These are phyloP conservation scores for Neodon shergylaensis DNA, from an alignment of 2,113 vertebrate species.

Conservation along the genomic window DNA sequence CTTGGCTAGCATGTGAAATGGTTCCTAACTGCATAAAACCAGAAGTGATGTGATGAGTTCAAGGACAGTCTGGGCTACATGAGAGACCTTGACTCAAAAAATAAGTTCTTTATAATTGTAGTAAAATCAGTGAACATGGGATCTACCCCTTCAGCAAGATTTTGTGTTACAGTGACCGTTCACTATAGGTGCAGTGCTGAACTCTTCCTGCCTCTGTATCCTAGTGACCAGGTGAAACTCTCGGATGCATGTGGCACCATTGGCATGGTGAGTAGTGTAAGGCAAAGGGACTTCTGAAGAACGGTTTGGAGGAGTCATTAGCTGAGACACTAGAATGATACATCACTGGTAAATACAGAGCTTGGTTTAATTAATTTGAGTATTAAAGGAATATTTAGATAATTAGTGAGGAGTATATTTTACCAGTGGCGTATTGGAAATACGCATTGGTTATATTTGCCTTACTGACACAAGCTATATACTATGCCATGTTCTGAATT, in stretches of 20 bases:
- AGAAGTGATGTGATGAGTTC: background rate
- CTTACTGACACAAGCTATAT: background rate
- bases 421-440: background rate
- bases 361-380: background rate
- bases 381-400: slow-evolving; percentile 33
- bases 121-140: background rate
- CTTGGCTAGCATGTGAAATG: background rate
- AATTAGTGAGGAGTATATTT: background rate
- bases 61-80: background rate
- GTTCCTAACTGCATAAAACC: background rate
- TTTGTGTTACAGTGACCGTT: background rate
- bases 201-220: background rate
- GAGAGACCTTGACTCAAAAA: background rate
- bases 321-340: background rate
- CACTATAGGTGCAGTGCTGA: background rate
- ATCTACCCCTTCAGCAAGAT: background rate
- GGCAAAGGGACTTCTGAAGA: background rate
- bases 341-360: background rate
- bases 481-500: background rate
- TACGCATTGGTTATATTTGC: background rate
- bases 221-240: background rate
- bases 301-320: background rate
- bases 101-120: background rate
- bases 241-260: rapidly evolving
- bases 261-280: background rate